A percentile compares a stretch with the other conserved stretches of the same genome.
Evolutionary conservation across 2,797 vertebrate species (phyloP).

Genomic region (Malurus leucopterus): DNA sequence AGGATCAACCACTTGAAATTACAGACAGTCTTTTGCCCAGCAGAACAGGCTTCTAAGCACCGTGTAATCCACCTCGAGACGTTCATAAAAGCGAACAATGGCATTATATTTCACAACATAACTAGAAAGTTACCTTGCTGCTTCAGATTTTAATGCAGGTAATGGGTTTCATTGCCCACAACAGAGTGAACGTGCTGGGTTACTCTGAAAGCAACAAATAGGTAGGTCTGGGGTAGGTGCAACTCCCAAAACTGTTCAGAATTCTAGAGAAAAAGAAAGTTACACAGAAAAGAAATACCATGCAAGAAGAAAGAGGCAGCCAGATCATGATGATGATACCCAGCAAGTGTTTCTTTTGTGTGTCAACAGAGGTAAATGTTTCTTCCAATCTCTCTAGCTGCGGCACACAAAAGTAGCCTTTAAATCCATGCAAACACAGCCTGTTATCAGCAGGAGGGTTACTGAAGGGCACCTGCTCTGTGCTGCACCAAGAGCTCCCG

Average conservation of each 20-base stretch:
- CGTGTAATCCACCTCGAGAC: neutral
- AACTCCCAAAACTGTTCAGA: neutral
- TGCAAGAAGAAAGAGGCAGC: neutral
- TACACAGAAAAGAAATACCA: neutral
- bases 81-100: conserved; percentile 13
- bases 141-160: neutral
- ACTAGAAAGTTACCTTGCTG: conserved; percentile 43
- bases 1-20: conserved; percentile 35
- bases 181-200: neutral
- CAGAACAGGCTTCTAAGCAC: conserved; percentile 24
- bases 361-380: neutral
- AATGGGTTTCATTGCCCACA: conserved; percentile 5
- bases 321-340: neutral
- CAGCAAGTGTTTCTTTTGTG: neutral
- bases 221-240: neutral
- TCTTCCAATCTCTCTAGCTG: neutral
- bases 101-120: conserved; percentile 4
- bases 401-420: neutral
- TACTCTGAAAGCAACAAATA: neutral
- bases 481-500: accelerated
- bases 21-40: conserved; percentile 1
- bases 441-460: neutral
- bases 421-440: neutral
- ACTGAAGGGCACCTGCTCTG: neutral
- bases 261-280: neutral